Conservation (phyloP, 2,888 invertebrate genomes). For the Ennomos erosarius region DNA sequence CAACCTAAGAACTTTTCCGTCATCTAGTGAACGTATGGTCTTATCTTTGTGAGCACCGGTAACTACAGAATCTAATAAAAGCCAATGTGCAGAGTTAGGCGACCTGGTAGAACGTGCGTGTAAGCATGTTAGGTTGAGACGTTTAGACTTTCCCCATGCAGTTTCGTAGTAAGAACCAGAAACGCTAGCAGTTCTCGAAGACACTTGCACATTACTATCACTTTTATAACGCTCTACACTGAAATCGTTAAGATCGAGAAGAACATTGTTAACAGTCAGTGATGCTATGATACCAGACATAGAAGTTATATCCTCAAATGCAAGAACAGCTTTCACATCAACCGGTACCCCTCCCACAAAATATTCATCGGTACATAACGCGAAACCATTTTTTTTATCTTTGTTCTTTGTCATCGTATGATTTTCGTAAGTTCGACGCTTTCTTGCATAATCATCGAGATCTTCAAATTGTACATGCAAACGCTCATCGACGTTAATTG, state of each 20-base stretch:
- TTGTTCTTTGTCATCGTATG: not conserved
- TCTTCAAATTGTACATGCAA: constrained; percentile 60
- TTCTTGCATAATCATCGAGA: constrained; percentile 3
- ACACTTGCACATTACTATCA: constrained; percentile 63
- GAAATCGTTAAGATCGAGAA: constrained; percentile 64
- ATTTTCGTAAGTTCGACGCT: not conserved
- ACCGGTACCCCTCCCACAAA: constrained; percentile 67
- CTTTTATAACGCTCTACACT: constrained; percentile 60
- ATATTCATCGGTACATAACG: constrained; percentile 68
- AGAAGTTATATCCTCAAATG: constrained; percentile 53
- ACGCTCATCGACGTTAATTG: constrained; percentile 69
- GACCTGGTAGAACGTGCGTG: constrained; percentile 59
- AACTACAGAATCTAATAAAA: constrained; percentile 65
- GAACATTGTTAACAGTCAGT: constrained; percentile 57
- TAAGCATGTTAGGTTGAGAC: constrained; percentile 72
- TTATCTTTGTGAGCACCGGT: constrained; percentile 48
- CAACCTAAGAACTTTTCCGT: constrained; percentile 68
- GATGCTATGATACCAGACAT: constrained; percentile 67
- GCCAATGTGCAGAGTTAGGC: constrained; percentile 64
- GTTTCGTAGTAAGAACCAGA: constrained; percentile 76
- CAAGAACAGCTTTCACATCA: constrained; percentile 44
- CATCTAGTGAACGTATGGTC: constrained; percentile 58
- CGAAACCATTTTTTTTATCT: constrained; percentile 7
- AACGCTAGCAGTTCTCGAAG: constrained; percentile 72
- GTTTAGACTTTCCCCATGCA: constrained; percentile 68